Base-by-base conservation (phyloP, 1,140 invertebrate genomes). In the Microplitis demolitor region DNA sequence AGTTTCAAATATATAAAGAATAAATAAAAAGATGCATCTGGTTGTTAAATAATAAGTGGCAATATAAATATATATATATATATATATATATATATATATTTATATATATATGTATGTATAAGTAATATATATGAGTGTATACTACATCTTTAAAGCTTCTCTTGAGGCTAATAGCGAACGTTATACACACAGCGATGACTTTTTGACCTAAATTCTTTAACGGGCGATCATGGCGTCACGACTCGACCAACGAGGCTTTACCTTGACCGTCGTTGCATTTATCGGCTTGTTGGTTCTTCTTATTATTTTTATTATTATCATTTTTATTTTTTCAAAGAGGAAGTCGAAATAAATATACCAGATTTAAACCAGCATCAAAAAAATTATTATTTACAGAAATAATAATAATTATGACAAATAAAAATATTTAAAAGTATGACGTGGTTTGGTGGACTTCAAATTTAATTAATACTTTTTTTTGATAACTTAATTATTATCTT, bases 151-250 rank as follows among this genome's bases (percentile, higher is more conserved):
- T 58, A 8, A 37, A n/a, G 37, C 64, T 58, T 62, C 35, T 73
- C 51, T 73, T 53, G 39, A 74, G 63, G 72, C 73, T 71, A 74
- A 76, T 77, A 72, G 69, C 56, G 51, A 72, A 74, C 74, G 73
- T 76, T 74, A 72, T 76, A 75, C 70, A 73, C 69, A 74, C 72
- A 77, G 66, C 76, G 77, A 76, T 83, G 83, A 83, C 82, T 84
- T 84, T 83, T 83, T 76, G 83, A 82, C 83, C 83, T 80, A 82
- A 83, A 84, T 84, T 78, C 81, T 80, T 81, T 74, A 76, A 78
- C 77, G 72, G 79, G 74, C 64, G 72, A 61, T 75, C 70, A 53
- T 71, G 71, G 67, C 72, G 69, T 76, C 74, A 77, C 74, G 71
- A 76, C 70, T 71, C 70, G 66, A 73, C 69, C 69, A 70, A 62